Evolutionary conservation across 1,140 invertebrate species (phyloP), one percentile per base, ranked within the genome.

Genomic region (Drosophila seguyi): DNA sequence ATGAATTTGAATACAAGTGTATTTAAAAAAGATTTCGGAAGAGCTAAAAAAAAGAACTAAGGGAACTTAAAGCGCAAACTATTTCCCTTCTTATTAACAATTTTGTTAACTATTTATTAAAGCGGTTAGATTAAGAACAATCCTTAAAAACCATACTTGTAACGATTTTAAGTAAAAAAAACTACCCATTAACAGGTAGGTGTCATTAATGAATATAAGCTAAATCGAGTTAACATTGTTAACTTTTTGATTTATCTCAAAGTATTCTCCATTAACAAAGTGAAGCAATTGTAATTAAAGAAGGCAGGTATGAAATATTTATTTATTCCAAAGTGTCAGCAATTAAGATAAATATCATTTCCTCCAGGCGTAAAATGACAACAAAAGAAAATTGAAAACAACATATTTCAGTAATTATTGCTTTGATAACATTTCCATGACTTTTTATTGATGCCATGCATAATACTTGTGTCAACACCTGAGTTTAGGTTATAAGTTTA

Each of bases 381-480:
- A 36, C 20, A 36, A 22, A 20, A 22, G 50, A 53, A 52, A 34
- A 34, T 52, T 20, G 11, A 6, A 14, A 31, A 3, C 27, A 20
- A 31, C 31, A 52, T n/a, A 27, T 27, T 27, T 27, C 1, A 31
- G 20, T 20, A 0, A 16, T 53, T 20, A 36, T 36, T 53, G 6
- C 18, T 8, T 22, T 22, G 14, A 20, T 16, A 36, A 36, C 16
- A 6, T 6, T 29, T 29, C 2, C 29, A 29, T 29, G 0, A 29
- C 34, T 34, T 34, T 13, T 2, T 6, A 34, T 52, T 20, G 18
- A 14, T 22, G 4, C 16, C 1, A 29, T 29, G 20, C 36, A 50
- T n/a, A n/a, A n/a, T n/a, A n/a, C n/a, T n/a, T n/a, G 22, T 55
- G 22, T 38, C 59, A 61, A 29, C 58, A 25, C 14, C 22, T 14